phyloP scores from a whole-genome alignment of 2,888 invertebrate genomes.

The Phymatocera aterrima region DNA sequence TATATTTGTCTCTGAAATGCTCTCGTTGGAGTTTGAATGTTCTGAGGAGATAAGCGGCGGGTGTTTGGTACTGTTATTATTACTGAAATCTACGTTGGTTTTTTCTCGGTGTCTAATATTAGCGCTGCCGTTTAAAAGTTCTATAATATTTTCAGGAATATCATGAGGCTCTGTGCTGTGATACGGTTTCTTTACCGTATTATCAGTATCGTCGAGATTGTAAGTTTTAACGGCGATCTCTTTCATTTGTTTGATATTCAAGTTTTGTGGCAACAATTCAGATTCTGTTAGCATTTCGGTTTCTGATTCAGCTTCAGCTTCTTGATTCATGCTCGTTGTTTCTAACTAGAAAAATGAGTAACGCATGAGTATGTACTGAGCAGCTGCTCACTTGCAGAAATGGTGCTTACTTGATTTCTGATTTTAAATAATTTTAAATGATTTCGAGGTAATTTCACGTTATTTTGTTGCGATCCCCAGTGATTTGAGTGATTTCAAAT shows the following conservation, averaged over 20 bases:
- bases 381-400: no score
- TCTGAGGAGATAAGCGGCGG: neutral
- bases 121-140: constrained; percentile 19
- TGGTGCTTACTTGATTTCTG: no score
- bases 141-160: constrained; percentile 32
- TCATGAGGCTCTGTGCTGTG: constrained; percentile 13
- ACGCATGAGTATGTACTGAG: neutral
- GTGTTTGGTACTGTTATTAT: neutral
- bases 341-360: neutral
- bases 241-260: constrained; percentile 1
- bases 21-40: neutral
- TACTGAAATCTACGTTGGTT: neutral
- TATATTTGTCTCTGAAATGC: neutral
- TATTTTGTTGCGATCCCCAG: no score
- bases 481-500: no score
- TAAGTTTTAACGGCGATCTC: constrained; percentile 29
- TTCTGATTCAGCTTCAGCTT: neutral
- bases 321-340: neutral
- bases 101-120: neutral
- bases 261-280: neutral
- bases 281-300: neutral
- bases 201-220: constrained; percentile 9
- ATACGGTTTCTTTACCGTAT: neutral
- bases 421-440: no score
- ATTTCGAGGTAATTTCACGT: no score